phyloP scores from a whole-genome alignment of 2,113 vertebrate genomes.

The Tapirus terrestris region DNA sequence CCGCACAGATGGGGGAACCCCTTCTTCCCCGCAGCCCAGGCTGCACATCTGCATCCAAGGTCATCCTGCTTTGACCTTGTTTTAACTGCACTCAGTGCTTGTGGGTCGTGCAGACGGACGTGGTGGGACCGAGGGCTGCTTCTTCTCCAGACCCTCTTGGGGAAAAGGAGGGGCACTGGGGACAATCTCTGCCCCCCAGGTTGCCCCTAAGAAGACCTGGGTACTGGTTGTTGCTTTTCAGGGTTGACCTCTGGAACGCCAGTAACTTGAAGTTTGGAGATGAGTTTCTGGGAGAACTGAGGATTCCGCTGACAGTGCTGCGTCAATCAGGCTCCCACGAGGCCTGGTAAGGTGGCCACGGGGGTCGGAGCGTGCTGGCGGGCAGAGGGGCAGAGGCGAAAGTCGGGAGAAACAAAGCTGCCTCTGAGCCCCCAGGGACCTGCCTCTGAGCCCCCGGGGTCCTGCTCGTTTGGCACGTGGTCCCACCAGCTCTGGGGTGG shows the following conservation, averaged over 20 bases:
- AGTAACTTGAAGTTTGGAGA: constrained; percentile 99
- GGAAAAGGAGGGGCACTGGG: background rate
- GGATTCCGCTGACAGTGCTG: constrained; percentile 93
- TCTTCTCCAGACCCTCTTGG: background rate
- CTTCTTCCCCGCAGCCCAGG: rapidly evolving
- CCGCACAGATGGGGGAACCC: too few species aligned
- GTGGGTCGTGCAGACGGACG: background rate
- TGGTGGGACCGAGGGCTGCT: background rate
- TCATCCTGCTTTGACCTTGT: background rate
- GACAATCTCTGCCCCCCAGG: background rate
- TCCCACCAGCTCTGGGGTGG: too few species aligned
- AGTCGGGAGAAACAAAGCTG: too few species aligned
- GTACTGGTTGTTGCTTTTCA: constrained; percentile 74
- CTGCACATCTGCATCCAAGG: background rate
- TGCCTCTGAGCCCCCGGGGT: too few species aligned
- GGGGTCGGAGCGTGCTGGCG: too few species aligned
- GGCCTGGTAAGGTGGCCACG: constrained; percentile 90
- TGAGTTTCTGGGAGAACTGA: constrained; percentile 96
- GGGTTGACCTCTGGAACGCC: constrained; percentile 98
- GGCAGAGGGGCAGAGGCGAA: background rate
- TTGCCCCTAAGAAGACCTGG: background rate
- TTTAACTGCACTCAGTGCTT: background rate
- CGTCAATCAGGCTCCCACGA: constrained; percentile 93
- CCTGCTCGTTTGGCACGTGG: too few species aligned
- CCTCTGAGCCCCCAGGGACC: too few species aligned